Base-by-base conservation (phyloP, 1,140 invertebrate species). In the Drosophila nigromelanica region DNA sequence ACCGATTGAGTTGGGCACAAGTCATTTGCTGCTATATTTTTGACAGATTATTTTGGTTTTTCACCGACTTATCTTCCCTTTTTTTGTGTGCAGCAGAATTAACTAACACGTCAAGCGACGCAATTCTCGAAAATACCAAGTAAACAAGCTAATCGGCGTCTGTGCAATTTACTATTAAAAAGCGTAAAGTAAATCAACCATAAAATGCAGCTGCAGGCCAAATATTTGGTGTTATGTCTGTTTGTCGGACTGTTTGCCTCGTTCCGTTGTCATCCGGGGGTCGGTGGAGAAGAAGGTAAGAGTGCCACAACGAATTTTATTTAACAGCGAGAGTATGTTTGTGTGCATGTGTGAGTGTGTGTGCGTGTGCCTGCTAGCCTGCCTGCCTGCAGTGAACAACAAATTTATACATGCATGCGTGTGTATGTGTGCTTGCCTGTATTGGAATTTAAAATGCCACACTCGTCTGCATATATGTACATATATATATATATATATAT, bases 211-310 rank as follows among this genome's bases (percentile, higher is more conserved):
- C 79, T 66, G 33, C 83, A 89, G 52, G 62, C 72, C 40, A 87
- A 87, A 80, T 89, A 77, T 73, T 73, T 89, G 64, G 54, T 83
- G 47, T 55, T 87, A 52, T 87, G 79, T 67, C 73, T 89, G 51
- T 89, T 87, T 56, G 83, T 89, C 15, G 83, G 79, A 15, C 64
- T 89, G 18, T 87, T 87, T 67, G 75, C 76, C 42, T 76, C 68
- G 47, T 35, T 56, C 48, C 67, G 60, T 58, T 71, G 68, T 59
- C 21, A 79, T n/a, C 48, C 24, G 15, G 55, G 12, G 18, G 85
- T 30, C 47, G 78, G 61, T 14, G 82, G 21, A 18, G 68, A 86
- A 64, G 68, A 86, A 64, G 71, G 81, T 86, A 64, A 87, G 82
- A 55, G 18, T 58, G 55, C 67, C 72, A 70, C 45, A 60, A 50